Evolutionary conservation across 37 sponge, comb jelly and placozoan genomes (phyloP).

Genomic region (Eunapius fragilis): DNA sequence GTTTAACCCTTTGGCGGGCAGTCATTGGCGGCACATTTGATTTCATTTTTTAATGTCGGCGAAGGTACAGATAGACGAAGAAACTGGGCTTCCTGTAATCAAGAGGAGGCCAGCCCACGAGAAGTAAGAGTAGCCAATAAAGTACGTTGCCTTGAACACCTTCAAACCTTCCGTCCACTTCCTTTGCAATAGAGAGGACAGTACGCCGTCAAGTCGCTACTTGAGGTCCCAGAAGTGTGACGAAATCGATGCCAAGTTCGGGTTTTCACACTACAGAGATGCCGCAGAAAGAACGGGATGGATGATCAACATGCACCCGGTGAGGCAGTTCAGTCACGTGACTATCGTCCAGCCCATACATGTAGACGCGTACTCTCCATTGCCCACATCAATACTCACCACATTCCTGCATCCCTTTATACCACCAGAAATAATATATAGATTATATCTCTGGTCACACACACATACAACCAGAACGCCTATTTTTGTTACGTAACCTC

Average conservation of each 20-base stretch:
- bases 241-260: conserved; percentile 85
- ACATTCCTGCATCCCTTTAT: neutral
- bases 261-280: conserved; percentile 75
- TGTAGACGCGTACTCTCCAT: too few relatives aligned
- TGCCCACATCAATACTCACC: too few relatives aligned
- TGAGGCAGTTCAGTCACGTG: conserved; percentile 33
- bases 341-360: neutral
- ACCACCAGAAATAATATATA: too few relatives aligned
- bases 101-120: neutral
- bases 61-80: conserved; percentile 29
- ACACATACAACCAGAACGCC: too few relatives aligned
- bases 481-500: too few relatives aligned
- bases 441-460: too few relatives aligned
- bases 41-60: too few relatives aligned
- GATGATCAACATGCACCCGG: conserved; percentile 99
- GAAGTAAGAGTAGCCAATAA: neutral
- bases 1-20: neutral
- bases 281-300: conserved; percentile 75
- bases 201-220: conserved; percentile 34
- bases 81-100: conserved; percentile 30
- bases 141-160: too few relatives aligned
- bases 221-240: conserved; percentile 70
- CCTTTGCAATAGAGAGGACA: conserved; percentile 51
- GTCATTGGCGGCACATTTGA: conserved; percentile 22
- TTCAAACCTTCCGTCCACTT: too few relatives aligned